Evolutionary conservation across 2,888 invertebrate genomes (phyloP).

Genomic region (Brenthis ino): DNA sequence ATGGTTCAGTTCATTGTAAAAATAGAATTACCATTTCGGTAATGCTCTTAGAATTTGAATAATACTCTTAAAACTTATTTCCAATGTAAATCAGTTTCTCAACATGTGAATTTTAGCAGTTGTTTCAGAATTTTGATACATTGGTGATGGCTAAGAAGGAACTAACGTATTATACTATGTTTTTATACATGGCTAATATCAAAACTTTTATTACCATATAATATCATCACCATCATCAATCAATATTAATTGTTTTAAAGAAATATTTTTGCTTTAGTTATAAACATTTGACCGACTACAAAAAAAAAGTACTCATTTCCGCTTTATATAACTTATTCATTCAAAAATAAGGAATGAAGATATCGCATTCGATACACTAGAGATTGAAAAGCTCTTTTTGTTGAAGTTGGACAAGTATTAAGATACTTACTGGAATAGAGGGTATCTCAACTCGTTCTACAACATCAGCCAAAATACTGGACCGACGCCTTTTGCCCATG

Average conservation of each 20-base stretch:
- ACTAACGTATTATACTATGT: background rate
- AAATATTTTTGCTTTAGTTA: too few species aligned
- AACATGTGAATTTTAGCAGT: slow-evolving; percentile 16
- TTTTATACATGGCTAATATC: too few species aligned
- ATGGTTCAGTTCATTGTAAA: slow-evolving; percentile 12
- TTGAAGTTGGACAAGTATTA: background rate
- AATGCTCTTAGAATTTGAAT: slow-evolving; percentile 33
- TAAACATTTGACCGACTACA: too few species aligned
- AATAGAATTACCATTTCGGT: slow-evolving; percentile 26
- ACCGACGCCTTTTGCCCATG: slow-evolving; percentile 89
- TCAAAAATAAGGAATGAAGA: too few species aligned
- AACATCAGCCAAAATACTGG: slow-evolving; percentile 90
- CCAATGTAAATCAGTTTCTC: slow-evolving; percentile 21
- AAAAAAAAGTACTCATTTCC: too few species aligned
- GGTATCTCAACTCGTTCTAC: slow-evolving; percentile 86
- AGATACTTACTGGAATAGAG: slow-evolving; percentile 80
- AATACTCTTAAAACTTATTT: slow-evolving; percentile 19
- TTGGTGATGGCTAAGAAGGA: background rate
- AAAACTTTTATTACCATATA: too few species aligned
- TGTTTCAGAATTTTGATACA: slow-evolving; percentile 5
- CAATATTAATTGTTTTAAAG: too few species aligned
- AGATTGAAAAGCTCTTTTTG: background rate
- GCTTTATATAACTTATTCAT: too few species aligned
- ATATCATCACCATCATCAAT: too few species aligned
- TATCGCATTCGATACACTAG: background rate